A percentile compares a stretch with the other conserved stretches of the same genome.
These are phyloP conservation scores for Halcyon badia DNA, from an alignment of 2,797 vertebrate genomes.

Conservation along the genomic window DNA sequence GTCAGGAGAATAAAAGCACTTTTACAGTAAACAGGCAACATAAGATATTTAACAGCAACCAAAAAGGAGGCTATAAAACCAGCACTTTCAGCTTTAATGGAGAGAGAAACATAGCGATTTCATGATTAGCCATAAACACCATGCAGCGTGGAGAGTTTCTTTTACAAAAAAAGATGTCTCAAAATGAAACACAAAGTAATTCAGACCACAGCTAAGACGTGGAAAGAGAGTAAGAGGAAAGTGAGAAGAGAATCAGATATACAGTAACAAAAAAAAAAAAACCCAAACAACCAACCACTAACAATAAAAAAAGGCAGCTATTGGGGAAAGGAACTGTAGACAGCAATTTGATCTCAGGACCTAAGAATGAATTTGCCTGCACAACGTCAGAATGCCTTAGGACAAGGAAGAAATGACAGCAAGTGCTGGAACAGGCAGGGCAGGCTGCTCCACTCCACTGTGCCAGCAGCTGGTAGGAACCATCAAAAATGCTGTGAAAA, in stretches of 20 bases:
- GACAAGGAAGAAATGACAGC: neutral
- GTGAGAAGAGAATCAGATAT: neutral
- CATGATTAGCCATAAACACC: neutral
- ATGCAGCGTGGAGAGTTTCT: neutral
- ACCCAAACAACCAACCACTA: neutral
- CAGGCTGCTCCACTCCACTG: neutral
- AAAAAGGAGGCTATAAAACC: neutral
- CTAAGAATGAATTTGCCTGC: neutral
- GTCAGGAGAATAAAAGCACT: slow-evolving; percentile 15
- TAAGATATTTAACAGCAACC: slow-evolving; percentile 2
- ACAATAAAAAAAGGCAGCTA: neutral
- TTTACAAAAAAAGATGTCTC: neutral
- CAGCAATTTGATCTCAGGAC: neutral
- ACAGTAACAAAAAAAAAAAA: neutral
- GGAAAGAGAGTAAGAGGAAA: neutral
- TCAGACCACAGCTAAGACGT: neutral
- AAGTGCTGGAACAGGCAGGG: neutral
- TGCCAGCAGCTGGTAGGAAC: neutral
- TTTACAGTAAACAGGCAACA: slow-evolving; percentile 16
- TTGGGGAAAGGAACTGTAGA: neutral
- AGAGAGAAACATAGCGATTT: slow-evolving; percentile 5
- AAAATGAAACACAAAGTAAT: slow-evolving; percentile 17
- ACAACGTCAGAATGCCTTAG: neutral
- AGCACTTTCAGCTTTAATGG: neutral
- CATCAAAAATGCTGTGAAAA: neutral